These are phyloP conservation scores for Gnathonemus echidnorhynchus DNA, from an alignment of 2,113 vertebrate species.

Conservation along the genomic window DNA sequence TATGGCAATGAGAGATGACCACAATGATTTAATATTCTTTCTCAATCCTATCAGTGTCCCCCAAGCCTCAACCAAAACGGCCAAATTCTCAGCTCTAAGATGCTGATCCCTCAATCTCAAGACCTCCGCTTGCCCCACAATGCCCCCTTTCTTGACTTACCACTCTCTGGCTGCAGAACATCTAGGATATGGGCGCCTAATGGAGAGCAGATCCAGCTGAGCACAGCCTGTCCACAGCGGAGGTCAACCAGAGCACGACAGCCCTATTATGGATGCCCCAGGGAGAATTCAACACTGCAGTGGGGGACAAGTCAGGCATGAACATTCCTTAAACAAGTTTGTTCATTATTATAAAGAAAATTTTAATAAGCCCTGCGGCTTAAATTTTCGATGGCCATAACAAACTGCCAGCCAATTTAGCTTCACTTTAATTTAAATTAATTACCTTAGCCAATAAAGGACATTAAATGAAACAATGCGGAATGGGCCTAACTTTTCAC, in stretches of 20 bases:
- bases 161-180: neutral
- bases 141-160: neutral
- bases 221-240: neutral
- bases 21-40: neutral
- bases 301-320: neutral
- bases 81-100: neutral
- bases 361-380: conserved; percentile 5
- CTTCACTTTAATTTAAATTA: conserved; percentile 40
- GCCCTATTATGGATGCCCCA: neutral
- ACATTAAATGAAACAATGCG: conserved; percentile 40
- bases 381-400: conserved; percentile 3
- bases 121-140: neutral
- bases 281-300: neutral
- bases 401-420: neutral
- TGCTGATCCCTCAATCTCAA: neutral
- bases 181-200: neutral
- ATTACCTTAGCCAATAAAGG: conserved; percentile 32
- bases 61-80: neutral
- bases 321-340: neutral
- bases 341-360: neutral
- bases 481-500: conserved; percentile 32
- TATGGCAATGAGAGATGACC: neutral
- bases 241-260: neutral
- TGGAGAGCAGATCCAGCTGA: neutral
- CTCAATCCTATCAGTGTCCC: neutral